phyloP scores from a whole-genome alignment of 2,888 invertebrate genomes.

The Carpatolechia fugitivella region DNA sequence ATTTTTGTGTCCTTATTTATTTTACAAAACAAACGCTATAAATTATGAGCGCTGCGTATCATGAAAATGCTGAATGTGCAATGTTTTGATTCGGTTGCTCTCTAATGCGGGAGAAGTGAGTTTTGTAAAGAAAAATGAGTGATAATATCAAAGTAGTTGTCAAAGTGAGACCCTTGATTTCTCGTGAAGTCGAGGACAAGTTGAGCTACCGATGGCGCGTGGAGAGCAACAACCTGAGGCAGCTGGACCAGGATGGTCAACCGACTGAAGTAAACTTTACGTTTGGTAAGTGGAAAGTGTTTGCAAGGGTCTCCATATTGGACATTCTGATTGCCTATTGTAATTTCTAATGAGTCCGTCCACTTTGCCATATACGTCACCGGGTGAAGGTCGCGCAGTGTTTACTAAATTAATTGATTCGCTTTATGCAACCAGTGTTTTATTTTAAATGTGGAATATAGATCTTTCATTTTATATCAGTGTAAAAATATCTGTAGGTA shows the following conservation, averaged over 20 bases:
- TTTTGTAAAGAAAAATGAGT: conserved; percentile 66
- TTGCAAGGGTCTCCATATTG: conserved; percentile 27
- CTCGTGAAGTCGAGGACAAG: conserved; percentile 81
- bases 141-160: conserved; percentile 87
- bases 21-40: conserved; percentile 13
- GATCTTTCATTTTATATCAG: too few relatives aligned
- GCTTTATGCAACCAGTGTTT: not conserved
- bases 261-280: conserved; percentile 50
- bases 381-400: conserved; percentile 25
- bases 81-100: conserved; percentile 22
- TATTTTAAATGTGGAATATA: too few relatives aligned
- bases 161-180: conserved; percentile 84
- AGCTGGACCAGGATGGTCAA: conserved; percentile 75
- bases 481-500: too few relatives aligned
- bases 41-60: conserved; percentile 11
- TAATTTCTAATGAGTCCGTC: conserved; percentile 31
- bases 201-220: conserved; percentile 81
- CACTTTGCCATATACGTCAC: conserved; percentile 25
- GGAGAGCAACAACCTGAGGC: conserved; percentile 78
- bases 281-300: conserved; percentile 55
- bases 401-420: conserved; percentile 2
- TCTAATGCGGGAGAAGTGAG: conserved; percentile 26
- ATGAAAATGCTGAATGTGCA: conserved; percentile 16
- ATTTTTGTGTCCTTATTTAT: conserved; percentile 37
- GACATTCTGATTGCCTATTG: conserved; percentile 26